These are phyloP conservation scores for Chiloscyllium punctatum DNA, from an alignment of 2,797 vertebrate species.

Conservation along the genomic window DNA sequence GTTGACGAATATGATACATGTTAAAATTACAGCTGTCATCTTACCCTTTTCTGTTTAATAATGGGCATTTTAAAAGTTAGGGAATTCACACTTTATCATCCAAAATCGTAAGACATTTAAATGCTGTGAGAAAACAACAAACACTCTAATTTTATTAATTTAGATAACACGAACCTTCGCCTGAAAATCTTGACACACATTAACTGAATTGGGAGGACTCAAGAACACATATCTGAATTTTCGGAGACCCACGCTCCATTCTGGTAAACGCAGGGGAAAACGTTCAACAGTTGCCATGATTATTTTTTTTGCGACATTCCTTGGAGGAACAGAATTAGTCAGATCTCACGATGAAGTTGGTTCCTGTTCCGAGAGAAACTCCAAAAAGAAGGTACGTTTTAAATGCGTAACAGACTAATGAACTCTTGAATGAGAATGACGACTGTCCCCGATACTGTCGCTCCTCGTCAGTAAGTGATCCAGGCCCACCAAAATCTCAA, in stretches of 20 bases:
- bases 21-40: not conserved
- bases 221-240: constrained; percentile 62
- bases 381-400: not conserved
- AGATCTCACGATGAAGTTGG: not conserved
- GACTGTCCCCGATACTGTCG: not conserved
- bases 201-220: constrained; percentile 53
- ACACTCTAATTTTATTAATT: not conserved
- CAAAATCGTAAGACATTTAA: not conserved
- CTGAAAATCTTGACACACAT: constrained; percentile 46
- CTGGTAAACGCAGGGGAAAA: constrained; percentile 50
- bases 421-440: not conserved
- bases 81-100: not conserved
- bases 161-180: constrained; percentile 48
- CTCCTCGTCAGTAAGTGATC: not conserved
- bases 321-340: not conserved
- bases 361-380: not conserved
- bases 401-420: not conserved
- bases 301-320: not conserved
- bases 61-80: not conserved
- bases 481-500: not conserved
- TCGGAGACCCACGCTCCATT: constrained; percentile 52
- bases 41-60: not conserved
- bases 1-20: not conserved
- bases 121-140: not conserved
- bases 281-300: constrained; percentile 38